Base-by-base conservation (phyloP, 2,888 invertebrate genomes). In the Nineta flava region DNA sequence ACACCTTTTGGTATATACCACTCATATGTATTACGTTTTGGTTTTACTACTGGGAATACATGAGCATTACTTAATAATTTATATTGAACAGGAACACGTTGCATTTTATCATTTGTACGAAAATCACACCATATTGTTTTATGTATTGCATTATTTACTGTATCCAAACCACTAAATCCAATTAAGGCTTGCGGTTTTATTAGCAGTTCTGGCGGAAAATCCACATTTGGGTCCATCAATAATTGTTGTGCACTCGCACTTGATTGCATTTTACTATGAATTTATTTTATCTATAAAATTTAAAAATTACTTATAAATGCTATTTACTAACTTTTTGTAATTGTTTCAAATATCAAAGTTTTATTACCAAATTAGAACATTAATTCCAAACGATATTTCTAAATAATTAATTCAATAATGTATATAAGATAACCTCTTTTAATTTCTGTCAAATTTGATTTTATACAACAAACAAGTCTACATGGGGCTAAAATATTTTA, bases 1-100 rank as follows among this genome's bases (percentile, higher is more conserved):
- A 97, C 87, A 10, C 97, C 96, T 65, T 87, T 88, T 0, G 92
- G 92, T 57, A 91, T 84, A 66, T 94, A 94, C 87, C 91, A 92
- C 62, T 95, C 95, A 65, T 94, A 95, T 0, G 90, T 87, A 60
- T 83, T 83, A 55, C 90, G 74, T 72, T 91, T 87, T 5, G 87
- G 85, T 64, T 90, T 90, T 7, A 84, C 79, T 31, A 83, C 77
- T 5, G 93, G 92, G 66, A 93, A 94, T 60, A 88, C 87, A 67
- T 91, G 85, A 32, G 84, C 85, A 55, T 81, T 79, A 53, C 79
- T 77, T 49, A 94, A 74, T 51, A 90, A 70, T 64, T 87, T 86
- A 67, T 92, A 92, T 57, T 83, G 78, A 51, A 96, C 79, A 1
- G 88, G 79, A 43, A 87, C 79, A 59, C 90, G 77, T 62, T 95